Conservation (phyloP, 2,888 invertebrate genomes). For the Troglohyphantes excavatus region DNA sequence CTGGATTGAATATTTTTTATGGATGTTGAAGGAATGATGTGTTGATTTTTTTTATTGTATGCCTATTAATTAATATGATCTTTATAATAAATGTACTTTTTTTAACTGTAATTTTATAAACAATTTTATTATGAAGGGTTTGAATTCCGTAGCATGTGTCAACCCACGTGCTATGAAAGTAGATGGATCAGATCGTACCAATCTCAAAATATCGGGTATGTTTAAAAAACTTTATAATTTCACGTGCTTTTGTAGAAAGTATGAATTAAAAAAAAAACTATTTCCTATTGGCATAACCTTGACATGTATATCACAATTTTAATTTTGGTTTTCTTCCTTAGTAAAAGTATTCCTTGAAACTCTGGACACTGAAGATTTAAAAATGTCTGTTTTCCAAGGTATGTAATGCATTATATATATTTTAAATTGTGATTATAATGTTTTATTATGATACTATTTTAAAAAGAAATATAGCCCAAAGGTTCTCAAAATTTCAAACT, state of each 20-base stretch:
- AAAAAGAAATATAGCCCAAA: no score
- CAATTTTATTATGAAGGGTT: slow-evolving; percentile 16
- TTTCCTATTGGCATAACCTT: background rate
- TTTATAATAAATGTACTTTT: no score
- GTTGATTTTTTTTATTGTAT: background rate
- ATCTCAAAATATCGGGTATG: slow-evolving; percentile 88
- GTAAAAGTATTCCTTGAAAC: slow-evolving; percentile 67
- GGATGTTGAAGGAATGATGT: no score
- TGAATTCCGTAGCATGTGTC: slow-evolving; percentile 16
- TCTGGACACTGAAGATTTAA: slow-evolving; percentile 41
- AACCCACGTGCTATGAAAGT: slow-evolving; percentile 84
- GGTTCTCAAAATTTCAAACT: no score
- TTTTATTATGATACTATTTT: no score
- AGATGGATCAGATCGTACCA: slow-evolving; percentile 88
- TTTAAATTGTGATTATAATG: no score
- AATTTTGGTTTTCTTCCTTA: slow-evolving; percentile 20
- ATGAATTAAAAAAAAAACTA: background rate
- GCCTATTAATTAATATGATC: background rate
- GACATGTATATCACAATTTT: background rate
- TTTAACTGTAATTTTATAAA: no score
- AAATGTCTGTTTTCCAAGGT: slow-evolving; percentile 52
- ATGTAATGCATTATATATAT: no score
- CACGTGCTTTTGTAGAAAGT: background rate
- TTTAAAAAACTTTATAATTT: background rate
- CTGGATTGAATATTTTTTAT: no score